Evolutionary conservation across 2,113 vertebrate genomes (phyloP).

Genomic region (Setophaga petechia): DNA sequence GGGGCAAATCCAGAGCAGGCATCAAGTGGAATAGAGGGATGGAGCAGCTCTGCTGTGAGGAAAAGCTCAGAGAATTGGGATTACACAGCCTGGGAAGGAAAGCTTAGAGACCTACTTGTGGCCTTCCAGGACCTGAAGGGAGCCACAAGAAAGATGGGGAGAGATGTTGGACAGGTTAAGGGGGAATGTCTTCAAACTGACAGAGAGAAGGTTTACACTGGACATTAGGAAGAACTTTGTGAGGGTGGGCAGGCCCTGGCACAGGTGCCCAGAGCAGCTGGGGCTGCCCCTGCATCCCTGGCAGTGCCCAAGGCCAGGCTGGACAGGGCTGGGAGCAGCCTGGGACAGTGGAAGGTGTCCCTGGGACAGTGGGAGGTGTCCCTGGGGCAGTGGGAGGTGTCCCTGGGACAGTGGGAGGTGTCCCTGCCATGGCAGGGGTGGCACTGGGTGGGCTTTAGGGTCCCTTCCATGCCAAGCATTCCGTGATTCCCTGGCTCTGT

Average conservation of each 20-base stretch:
- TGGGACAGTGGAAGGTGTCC: too few relatives aligned
- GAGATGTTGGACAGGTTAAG: neutral
- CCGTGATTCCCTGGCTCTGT: rapidly evolving
- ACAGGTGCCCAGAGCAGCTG: too few relatives aligned
- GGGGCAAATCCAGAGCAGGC: neutral
- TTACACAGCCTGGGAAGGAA: neutral
- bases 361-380: too few relatives aligned
- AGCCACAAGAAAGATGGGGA: neutral
- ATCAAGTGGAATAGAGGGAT: neutral
- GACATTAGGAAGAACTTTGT: too few relatives aligned
- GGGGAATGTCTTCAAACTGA: neutral
- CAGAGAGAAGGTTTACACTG: too few relatives aligned
- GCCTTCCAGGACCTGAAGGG: neutral
- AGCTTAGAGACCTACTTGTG: too few relatives aligned
- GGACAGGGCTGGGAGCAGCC: too few relatives aligned
- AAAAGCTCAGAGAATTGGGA: neutral
- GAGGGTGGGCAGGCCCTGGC: too few relatives aligned
- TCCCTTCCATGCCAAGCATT: neutral
- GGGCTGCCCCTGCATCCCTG: too few relatives aligned
- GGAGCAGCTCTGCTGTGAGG: neutral
- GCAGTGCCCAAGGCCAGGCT: too few relatives aligned
- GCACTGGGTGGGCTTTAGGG: rapidly evolving
- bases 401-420: too few relatives aligned
- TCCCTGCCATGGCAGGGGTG: neutral
- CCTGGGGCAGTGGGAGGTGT: too few relatives aligned